These are phyloP conservation scores for Temnothorax rugatulus DNA, from an alignment of 2,888 invertebrate species.

Conservation along the genomic window DNA sequence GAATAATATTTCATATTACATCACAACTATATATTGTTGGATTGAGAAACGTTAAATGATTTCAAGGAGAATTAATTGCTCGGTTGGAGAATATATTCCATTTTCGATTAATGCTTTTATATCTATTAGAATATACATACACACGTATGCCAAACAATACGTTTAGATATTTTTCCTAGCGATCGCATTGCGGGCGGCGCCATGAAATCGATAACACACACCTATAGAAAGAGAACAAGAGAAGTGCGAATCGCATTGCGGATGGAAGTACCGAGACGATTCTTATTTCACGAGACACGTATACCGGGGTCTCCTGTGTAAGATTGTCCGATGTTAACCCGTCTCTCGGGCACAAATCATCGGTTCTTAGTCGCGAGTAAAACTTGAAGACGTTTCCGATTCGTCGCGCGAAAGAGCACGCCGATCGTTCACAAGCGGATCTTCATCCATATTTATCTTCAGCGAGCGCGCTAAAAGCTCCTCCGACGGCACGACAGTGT, in stretches of 20 bases:
- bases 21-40: not conserved
- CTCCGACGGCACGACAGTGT: conserved; percentile 1
- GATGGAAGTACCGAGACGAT: conserved; percentile 16
- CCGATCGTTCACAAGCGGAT: conserved; percentile 35
- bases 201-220: conserved; percentile 27
- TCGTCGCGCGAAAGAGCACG: not conserved
- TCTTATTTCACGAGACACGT: conserved; percentile 37
- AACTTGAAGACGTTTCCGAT: conserved; percentile 17
- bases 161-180: not conserved
- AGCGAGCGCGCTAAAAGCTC: conserved; percentile 27
- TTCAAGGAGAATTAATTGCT: not conserved
- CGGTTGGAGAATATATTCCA: not conserved
- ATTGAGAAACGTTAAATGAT: not conserved
- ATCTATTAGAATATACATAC: not conserved
- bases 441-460: conserved; percentile 48
- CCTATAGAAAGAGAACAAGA: not conserved
- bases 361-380: conserved; percentile 13
- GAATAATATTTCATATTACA: not conserved
- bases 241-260: conserved; percentile 21
- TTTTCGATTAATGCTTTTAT: not conserved
- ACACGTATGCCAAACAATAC: not conserved
- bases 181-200: not conserved
- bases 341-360: conserved; percentile 43
- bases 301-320: not conserved
- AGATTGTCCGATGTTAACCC: conserved; percentile 33